Base-by-base conservation (phyloP, 2,888 invertebrate species). In the Troilus luridus region DNA sequence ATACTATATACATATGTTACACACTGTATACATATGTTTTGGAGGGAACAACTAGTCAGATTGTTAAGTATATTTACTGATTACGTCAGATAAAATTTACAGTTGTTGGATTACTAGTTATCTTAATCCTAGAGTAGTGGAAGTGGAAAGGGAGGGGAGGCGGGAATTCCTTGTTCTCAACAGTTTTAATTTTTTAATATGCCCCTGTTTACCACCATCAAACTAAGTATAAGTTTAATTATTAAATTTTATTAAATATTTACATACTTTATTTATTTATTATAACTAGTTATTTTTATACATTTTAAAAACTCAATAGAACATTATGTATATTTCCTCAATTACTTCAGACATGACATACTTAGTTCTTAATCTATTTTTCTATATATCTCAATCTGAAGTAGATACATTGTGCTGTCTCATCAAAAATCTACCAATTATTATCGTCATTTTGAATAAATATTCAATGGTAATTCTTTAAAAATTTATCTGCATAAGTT, bases 41-140 rank as follows among this genome's bases (percentile, higher is more conserved):
- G 41, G 17, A 77, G 72, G 72, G 27, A 77, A 77, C 27, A 77
- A 41, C 72, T 41, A 41, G 72, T 12, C 72, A 41, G 72, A 77
- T 77, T 77, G 72, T 77, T 27, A 19, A 41, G 27, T 41, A 77
- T 77, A 77, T 77, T 77, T 77, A 77, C 72, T 77, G 72, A 77
- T 77, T 77, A 77, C 41, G 41, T 77, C 72, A 77, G 72, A 19
- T 27, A 77, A 77, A 77, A 77, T 77, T 77, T 77, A 77, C 72
- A 77, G 72, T 77, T 77, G 17, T 77, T 19, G 72, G 72, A 77
- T 77, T 77, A 77, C 72, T 19, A 41, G 72, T 77, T 77, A 77
- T 77, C 72, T 77, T 77, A 77, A 77, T 77, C 72, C 72, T 19
- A 1, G 67, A 12, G 67, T 6, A 14, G 24, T 10, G 64, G 12